Percentiles rank a stretch among this genome's conserved stretches.
Conservation (phyloP, 2,888 invertebrate genomes). For the Trissolcus japonicus region DNA sequence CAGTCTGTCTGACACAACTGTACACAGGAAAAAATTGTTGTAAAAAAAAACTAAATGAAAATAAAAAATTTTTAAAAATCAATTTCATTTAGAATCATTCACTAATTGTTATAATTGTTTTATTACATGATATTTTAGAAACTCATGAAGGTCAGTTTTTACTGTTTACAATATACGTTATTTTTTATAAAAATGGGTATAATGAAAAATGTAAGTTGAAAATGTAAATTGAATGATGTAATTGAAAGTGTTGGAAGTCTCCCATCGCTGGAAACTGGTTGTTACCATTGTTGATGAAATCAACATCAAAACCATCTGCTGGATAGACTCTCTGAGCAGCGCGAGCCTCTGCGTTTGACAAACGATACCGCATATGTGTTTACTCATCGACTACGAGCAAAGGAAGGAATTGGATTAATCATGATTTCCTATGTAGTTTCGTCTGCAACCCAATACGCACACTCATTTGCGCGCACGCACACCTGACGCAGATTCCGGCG, state of each 20-base stretch:
- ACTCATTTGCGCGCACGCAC: conserved; percentile 32
- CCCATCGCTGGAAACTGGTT: conserved; percentile 10
- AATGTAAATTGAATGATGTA: no score
- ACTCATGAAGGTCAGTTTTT: no score
- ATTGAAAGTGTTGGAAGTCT: background rate
- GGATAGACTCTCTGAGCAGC: conserved; percentile 28
- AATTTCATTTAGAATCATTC: no score
- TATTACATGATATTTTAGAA: no score
- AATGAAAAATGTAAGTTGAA: no score
- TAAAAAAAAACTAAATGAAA: no score
- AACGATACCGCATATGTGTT: conserved; percentile 52
- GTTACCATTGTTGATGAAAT: conserved; percentile 43
- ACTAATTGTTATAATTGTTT: no score
- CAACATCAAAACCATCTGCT: conserved; percentile 41
- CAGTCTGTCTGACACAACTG: no score
- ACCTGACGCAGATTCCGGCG: conserved; percentile 23
- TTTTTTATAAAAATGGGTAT: no score
- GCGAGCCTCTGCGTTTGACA: conserved; percentile 44
- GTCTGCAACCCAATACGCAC: conserved; percentile 26
- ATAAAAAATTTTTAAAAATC: no score
- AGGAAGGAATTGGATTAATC: conserved; percentile 53
- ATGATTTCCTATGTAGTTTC: conserved; percentile 46
- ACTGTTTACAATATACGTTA: no score
- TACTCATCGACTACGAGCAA: conserved; percentile 48
- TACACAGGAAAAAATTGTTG: no score